Conservation (phyloP, 30 jellyfish, hydroid and myxozoan genomes). For the Cassiopea andromeda region DNA sequence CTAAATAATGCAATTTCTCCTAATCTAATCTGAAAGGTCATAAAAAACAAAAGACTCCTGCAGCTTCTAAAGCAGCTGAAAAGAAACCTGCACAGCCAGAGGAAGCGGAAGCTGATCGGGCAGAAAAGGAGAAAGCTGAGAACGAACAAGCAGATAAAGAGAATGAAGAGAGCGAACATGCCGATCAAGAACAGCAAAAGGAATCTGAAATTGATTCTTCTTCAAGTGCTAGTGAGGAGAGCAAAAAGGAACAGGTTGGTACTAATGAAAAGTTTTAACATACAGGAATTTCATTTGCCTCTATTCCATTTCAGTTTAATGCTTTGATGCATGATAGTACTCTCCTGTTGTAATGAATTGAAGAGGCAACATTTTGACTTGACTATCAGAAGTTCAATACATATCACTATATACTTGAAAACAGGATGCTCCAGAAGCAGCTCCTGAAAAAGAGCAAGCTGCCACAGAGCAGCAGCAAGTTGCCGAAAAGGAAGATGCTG, state of each 20-base stretch:
- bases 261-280: too few relatives aligned
- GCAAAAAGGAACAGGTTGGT: conserved; percentile 49
- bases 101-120: conserved; percentile 21
- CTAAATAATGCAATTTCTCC: too few relatives aligned
- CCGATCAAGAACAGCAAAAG: conserved; percentile 14
- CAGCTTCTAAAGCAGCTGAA: conserved; percentile 31
- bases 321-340: too few relatives aligned
- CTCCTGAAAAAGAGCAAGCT: conserved; percentile 45
- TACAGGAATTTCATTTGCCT: too few relatives aligned
- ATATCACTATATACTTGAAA: too few relatives aligned
- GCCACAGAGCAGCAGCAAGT: conserved; percentile 29
- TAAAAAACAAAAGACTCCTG: conserved; percentile 57
- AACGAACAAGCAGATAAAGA: conserved; percentile 14
- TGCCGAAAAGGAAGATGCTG: conserved; percentile 27
- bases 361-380: background rate
- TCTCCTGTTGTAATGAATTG: too few relatives aligned
- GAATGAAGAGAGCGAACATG: conserved; percentile 22
- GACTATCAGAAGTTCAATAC: too few relatives aligned
- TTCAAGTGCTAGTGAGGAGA: conserved; percentile 30
- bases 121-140: background rate
- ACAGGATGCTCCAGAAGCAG: conserved; percentile 61
- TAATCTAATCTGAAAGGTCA: background rate
- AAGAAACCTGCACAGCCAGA: background rate
- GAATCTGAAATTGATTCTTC: conserved; percentile 8
- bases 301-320: too few relatives aligned